These are phyloP conservation scores for Mythimna lalbum DNA, from an alignment of 2,888 invertebrate genomes.

Conservation along the genomic window DNA sequence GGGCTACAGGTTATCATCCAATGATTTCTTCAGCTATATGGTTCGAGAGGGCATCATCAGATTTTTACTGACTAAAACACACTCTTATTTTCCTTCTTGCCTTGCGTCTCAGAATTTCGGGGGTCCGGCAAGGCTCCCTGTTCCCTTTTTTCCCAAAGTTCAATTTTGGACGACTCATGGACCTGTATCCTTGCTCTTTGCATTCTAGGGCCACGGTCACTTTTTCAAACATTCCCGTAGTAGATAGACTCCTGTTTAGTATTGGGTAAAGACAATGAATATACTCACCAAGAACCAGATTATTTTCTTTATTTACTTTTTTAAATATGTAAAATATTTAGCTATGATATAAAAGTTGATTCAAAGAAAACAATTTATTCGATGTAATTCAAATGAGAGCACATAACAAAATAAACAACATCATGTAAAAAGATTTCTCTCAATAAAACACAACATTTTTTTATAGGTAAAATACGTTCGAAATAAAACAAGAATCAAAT, in stretches of 20 bases:
- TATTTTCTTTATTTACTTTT: neutral
- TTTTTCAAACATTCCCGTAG: no score
- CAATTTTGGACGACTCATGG: no score
- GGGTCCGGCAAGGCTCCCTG: no score
- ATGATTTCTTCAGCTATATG: no score
- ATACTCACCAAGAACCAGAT: neutral
- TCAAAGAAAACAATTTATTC: neutral
- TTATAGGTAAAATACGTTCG: conserved; percentile 13
- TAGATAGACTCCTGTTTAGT: neutral
- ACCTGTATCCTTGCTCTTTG: no score
- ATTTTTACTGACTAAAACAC: no score
- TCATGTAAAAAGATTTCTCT: conserved; percentile 9
- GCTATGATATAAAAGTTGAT: neutral
- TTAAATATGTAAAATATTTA: neutral
- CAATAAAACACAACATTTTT: conserved; percentile 20
- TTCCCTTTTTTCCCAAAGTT: no score
- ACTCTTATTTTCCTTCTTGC: no score
- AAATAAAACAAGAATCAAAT: conserved; percentile 30
- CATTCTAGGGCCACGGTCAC: no score
- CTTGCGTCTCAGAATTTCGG: no score
- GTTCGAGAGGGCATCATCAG: no score
- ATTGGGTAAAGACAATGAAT: neutral
- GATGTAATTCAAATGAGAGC: neutral
- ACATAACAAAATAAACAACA: conserved; percentile 3
- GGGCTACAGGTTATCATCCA: no score